Percentiles rank a stretch among this genome's conserved stretches.
Conservation (phyloP, 2,888 invertebrate genomes). For the Ochropleura leucogaster region DNA sequence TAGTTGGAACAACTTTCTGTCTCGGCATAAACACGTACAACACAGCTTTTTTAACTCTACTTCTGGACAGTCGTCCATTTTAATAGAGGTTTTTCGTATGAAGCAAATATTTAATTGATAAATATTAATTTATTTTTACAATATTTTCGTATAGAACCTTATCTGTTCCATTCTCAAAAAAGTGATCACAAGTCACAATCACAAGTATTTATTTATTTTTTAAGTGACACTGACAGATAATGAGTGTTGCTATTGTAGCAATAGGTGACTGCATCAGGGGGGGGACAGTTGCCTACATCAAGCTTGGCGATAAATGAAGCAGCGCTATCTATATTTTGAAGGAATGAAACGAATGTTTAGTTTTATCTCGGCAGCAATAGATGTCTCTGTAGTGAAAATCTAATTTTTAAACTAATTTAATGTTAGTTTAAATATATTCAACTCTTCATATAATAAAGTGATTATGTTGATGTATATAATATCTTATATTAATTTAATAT, state of each 20-base stretch:
- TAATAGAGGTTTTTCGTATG: background rate
- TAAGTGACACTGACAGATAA: background rate
- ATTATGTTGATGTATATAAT: no score
- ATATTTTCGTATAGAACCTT: background rate
- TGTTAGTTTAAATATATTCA: no score
- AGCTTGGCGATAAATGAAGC: no score
- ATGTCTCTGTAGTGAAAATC: no score
- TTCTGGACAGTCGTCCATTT: conserved; percentile 73
- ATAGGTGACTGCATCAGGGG: no score
- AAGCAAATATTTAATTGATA: background rate
- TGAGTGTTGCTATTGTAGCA: background rate
- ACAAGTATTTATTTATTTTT: background rate
- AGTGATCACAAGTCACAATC: background rate
- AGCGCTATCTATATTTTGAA: no score
- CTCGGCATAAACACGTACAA: conserved; percentile 80
- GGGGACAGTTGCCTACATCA: no score
- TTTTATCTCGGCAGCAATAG: no score
- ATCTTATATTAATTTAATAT: no score
- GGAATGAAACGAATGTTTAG: no score
- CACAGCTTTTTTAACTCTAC: conserved; percentile 74
- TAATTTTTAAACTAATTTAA: no score
- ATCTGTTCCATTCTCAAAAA: background rate
- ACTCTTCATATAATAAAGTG: no score
- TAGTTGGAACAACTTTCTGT: conserved; percentile 77
- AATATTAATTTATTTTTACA: background rate